These are phyloP conservation scores for Sebastes fasciatus DNA, from an alignment of 2,113 vertebrate genomes.

Conservation along the genomic window DNA sequence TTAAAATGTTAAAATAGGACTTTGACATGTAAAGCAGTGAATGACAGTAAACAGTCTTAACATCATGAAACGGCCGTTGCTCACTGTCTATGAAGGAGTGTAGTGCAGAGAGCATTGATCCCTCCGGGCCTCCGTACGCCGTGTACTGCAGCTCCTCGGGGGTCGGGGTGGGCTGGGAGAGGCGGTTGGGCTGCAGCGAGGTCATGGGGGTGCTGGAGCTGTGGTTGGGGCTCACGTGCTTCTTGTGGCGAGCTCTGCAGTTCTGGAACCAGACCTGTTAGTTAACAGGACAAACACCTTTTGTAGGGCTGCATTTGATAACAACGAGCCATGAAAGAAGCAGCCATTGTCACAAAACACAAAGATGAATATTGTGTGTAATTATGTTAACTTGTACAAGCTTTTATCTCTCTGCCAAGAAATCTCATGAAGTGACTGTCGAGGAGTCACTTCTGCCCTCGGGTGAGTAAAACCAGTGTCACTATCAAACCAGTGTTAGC, in stretches of 20 bases:
- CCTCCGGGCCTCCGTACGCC: constrained; percentile 89
- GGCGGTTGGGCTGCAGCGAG: constrained; percentile 86
- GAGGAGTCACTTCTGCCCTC: background rate
- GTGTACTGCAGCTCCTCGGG: constrained; percentile 93
- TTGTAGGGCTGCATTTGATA: background rate
- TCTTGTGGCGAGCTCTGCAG: constrained; percentile 96
- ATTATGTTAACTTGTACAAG: background rate
- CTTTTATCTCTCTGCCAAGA: background rate
- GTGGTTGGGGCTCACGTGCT: constrained; percentile 93
- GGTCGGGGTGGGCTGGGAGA: constrained; percentile 89
- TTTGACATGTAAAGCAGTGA: background rate
- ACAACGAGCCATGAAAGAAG: background rate
- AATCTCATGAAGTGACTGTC: background rate
- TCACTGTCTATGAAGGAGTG: constrained; percentile 95
- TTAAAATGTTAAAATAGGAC: background rate
- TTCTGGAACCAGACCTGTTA: constrained; percentile 98
- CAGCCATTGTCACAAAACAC: background rate
- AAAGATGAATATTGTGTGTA: background rate
- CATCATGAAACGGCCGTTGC: constrained; percentile 60
- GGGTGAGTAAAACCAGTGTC: background rate
- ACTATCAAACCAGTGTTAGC: background rate
- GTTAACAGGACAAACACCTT: constrained; percentile 23
- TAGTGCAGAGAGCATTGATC: constrained; percentile 91
- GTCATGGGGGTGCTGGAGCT: constrained; percentile 87
- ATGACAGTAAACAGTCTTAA: background rate